Conservation (phyloP, 1,140 invertebrate species). For the Lepeophtheirus salmonis region DNA sequence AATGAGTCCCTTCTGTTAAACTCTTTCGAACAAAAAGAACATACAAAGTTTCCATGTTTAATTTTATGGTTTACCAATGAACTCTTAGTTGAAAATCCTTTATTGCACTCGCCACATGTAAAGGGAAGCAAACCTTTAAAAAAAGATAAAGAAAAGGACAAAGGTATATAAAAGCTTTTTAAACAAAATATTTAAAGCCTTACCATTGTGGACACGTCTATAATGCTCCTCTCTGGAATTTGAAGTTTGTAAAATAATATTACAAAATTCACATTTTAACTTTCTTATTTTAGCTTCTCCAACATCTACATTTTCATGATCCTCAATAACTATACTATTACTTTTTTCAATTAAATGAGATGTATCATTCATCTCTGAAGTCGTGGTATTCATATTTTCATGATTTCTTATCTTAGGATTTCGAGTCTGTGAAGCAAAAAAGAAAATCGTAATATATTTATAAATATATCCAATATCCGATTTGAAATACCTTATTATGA, state of each 20-base stretch:
- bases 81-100: not conserved
- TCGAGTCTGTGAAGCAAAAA: too few relatives aligned
- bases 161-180: not conserved
- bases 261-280: not conserved
- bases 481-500: too few relatives aligned
- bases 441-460: too few relatives aligned
- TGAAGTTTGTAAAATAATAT: not conserved
- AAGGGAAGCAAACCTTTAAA: not conserved
- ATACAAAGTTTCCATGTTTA: not conserved
- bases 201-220: not conserved
- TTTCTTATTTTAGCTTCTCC: too few relatives aligned
- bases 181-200: not conserved
- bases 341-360: too few relatives aligned
- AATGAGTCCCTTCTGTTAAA: conserved; percentile 34
- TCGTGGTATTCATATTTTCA: too few relatives aligned
- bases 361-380: too few relatives aligned
- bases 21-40: not conserved
- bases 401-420: too few relatives aligned
- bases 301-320: too few relatives aligned
- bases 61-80: not conserved
- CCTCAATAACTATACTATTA: too few relatives aligned
- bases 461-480: too few relatives aligned
- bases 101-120: not conserved
- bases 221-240: not conserved
- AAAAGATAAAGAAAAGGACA: not conserved